Conservation (phyloP, 1,140 invertebrate species). For the Atopsyche davidsoni region DNA sequence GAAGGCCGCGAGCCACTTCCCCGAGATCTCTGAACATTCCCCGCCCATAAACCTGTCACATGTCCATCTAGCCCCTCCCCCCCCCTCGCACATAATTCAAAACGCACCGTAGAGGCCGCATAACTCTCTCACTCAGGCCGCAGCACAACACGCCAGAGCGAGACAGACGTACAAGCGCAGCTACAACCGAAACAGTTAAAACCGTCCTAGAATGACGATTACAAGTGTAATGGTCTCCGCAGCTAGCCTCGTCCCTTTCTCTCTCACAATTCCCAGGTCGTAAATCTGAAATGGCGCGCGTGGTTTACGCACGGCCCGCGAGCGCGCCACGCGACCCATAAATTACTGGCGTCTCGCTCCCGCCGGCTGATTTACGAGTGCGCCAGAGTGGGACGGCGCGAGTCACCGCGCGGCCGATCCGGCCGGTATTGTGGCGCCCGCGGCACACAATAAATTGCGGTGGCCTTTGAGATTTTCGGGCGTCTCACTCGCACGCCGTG, state of each 20-base stretch:
- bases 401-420: background rate
- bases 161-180: background rate
- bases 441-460: conserved; percentile 24
- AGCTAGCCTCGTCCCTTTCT: conserved; percentile 39
- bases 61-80: conserved; percentile 19
- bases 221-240: background rate
- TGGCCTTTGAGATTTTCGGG: conserved; percentile 20
- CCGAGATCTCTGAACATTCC: conserved; percentile 13
- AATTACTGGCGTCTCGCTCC: conserved; percentile 50
- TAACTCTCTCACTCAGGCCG: background rate
- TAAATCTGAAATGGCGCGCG: conserved; percentile 53
- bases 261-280: conserved; percentile 52
- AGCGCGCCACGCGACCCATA: conserved; percentile 40
- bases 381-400: conserved; percentile 30
- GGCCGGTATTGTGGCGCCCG: background rate
- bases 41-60: conserved; percentile 31
- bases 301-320: conserved; percentile 47
- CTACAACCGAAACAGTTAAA: background rate
- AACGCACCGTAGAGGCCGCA: conserved; percentile 3
- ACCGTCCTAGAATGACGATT: conserved; percentile 1
- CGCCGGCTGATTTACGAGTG: conserved; percentile 38
- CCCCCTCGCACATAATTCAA: conserved; percentile 22
- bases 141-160: background rate
- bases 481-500: conserved; percentile 13
- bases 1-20: background rate